Evolutionary conservation across 1,140 invertebrate genomes (phyloP).

Genomic region (Mactra quadrangularis): DNA sequence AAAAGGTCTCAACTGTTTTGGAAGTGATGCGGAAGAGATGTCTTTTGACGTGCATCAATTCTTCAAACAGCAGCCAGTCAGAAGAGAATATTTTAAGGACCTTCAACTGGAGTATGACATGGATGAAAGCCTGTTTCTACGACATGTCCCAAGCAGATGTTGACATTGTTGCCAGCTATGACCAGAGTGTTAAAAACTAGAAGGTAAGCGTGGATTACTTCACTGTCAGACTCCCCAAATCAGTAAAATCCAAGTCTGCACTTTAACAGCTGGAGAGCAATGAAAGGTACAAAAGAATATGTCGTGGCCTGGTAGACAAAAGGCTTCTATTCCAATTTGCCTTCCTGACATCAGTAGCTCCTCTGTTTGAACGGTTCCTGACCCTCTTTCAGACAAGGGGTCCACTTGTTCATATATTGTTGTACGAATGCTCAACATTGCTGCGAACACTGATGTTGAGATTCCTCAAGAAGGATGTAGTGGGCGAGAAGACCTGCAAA

Average conservation of each 20-base stretch:
- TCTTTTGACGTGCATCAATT: slow-evolving; percentile 22
- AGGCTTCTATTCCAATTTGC: slow-evolving; percentile 42
- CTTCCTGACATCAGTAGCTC: slow-evolving; percentile 48
- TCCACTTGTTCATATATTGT: slow-evolving; percentile 60
- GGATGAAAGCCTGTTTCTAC: slow-evolving; percentile 37
- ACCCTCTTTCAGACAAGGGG: slow-evolving; percentile 57
- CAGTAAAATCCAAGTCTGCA: slow-evolving; percentile 28
- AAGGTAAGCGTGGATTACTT: slow-evolving; percentile 18
- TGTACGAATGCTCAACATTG: slow-evolving; percentile 37
- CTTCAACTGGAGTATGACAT: slow-evolving; percentile 22
- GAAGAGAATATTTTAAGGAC: neutral
- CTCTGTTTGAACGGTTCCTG: slow-evolving; percentile 55
- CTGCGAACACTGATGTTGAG: slow-evolving; percentile 22
- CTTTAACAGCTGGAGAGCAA: slow-evolving; percentile 23
- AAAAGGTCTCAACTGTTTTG: slow-evolving; percentile 12
- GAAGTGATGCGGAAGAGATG: slow-evolving; percentile 28
- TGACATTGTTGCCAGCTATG: slow-evolving; percentile 17
- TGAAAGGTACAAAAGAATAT: slow-evolving; percentile 55
- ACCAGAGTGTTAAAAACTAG: slow-evolving; percentile 23
- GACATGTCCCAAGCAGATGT: slow-evolving; percentile 44
- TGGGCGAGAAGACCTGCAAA: slow-evolving; percentile 14
- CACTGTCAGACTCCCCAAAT: slow-evolving; percentile 12
- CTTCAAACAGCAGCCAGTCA: neutral
- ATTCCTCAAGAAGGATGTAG: slow-evolving; percentile 28
- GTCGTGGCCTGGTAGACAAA: slow-evolving; percentile 21